phyloP scores from a whole-genome alignment of 2,113 vertebrate species.

The Labrus mixtus region DNA sequence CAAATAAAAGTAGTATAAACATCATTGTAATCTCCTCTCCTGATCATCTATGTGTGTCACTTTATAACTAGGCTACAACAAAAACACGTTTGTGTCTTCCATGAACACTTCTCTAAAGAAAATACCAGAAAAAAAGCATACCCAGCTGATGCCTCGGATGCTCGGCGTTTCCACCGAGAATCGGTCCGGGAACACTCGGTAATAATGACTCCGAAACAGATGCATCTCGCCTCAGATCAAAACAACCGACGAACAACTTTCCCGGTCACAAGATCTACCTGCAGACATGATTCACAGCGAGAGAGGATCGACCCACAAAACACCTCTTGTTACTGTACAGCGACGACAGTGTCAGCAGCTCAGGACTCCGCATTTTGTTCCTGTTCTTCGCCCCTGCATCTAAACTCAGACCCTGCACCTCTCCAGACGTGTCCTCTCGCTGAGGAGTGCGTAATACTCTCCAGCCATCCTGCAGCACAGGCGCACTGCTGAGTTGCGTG shows the following conservation, averaged over 20 bases:
- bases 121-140: constrained; percentile 62
- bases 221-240: constrained; percentile 84
- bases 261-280: constrained; percentile 45
- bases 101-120: neutral
- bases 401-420: neutral
- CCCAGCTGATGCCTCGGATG: constrained; percentile 92
- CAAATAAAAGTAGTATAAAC: too few relatives aligned
- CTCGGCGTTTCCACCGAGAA: constrained; percentile 73
- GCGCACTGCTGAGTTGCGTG: constrained; percentile 57
- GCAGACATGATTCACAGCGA: constrained; percentile 49
- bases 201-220: constrained; percentile 90
- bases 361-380: constrained; percentile 30
- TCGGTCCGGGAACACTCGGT: constrained; percentile 88
- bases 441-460: constrained; percentile 2
- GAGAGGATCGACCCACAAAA: neutral
- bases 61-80: too few relatives aligned
- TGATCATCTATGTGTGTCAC: neutral
- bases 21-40: too few relatives aligned
- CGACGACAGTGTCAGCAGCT: neutral
- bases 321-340: neutral
- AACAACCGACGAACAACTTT: constrained; percentile 39
- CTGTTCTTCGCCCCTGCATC: neutral
- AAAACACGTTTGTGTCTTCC: neutral
- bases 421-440: constrained; percentile 19
- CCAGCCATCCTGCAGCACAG: constrained; percentile 60